These are phyloP conservation scores for Echinops telfairi DNA, from an alignment of 2,113 vertebrate genomes.

Conservation along the genomic window DNA sequence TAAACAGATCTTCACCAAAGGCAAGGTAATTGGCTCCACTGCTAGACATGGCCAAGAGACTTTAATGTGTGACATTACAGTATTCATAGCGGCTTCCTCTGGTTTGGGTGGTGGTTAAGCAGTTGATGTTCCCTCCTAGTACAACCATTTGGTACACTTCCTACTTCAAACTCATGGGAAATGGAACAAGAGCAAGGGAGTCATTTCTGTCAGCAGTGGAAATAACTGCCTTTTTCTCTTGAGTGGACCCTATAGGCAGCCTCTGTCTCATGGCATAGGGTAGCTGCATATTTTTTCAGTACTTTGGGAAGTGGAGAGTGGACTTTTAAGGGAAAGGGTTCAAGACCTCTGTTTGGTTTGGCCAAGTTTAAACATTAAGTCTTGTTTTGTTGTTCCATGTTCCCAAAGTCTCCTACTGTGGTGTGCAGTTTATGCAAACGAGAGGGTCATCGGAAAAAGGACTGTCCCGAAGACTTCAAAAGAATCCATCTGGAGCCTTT, in stretches of 20 bases:
- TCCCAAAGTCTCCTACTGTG: constrained; percentile 90
- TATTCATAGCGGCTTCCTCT: neutral
- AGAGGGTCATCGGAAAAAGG: constrained; percentile 95
- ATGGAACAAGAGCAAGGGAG: neutral
- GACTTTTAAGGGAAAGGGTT: neutral
- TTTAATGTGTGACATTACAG: neutral
- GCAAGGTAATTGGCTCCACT: constrained; percentile 90
- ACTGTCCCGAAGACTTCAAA: constrained; percentile 97
- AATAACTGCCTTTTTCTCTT: neutral
- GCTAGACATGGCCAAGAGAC: constrained; percentile 3
- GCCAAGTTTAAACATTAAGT: constrained; percentile 30
- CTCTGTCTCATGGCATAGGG: neutral
- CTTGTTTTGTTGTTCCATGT: constrained; percentile 62
- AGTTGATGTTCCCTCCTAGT: neutral
- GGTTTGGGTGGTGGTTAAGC: neutral
- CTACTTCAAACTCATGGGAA: neutral
- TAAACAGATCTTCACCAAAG: constrained; percentile 92
- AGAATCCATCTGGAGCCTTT: constrained; percentile 93
- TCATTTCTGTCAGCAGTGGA: neutral
- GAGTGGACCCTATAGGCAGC: neutral
- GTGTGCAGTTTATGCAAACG: constrained; percentile 96
- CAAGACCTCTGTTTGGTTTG: neutral
- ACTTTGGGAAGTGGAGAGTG: neutral
- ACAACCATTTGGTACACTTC: neutral
- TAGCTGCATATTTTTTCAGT: constrained; percentile 10